These are phyloP conservation scores for Ernsta delagoae DNA, from an alignment of 2,888 invertebrate species.

Conservation along the genomic window DNA sequence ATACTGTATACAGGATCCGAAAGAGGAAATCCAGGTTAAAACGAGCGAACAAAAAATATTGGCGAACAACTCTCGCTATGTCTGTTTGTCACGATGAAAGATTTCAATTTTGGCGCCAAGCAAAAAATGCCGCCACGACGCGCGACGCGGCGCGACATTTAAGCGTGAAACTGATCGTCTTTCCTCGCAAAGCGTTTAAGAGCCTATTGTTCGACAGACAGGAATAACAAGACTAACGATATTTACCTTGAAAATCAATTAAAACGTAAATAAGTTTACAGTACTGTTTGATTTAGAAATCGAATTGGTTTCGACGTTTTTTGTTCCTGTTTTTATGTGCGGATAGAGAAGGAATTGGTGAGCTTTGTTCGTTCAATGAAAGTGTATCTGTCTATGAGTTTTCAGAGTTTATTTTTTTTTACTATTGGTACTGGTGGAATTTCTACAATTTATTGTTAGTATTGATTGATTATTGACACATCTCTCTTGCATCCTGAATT, in stretches of 20 bases:
- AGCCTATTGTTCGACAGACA: slow-evolving; percentile 12
- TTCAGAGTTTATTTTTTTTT: too few relatives aligned
- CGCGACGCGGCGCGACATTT: neutral
- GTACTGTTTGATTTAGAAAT: slow-evolving; percentile 41
- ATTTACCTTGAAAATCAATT: slow-evolving; percentile 37
- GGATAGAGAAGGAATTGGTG: too few relatives aligned
- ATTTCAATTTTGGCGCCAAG: slow-evolving; percentile 16
- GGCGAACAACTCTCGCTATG: slow-evolving; percentile 8
- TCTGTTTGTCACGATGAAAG: slow-evolving; percentile 15
- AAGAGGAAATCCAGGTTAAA: slow-evolving; percentile 32
- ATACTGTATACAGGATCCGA: slow-evolving; percentile 8
- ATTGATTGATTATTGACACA: too few relatives aligned
- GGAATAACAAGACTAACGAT: slow-evolving; percentile 26
- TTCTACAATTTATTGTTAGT: too few relatives aligned
- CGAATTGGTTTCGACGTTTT: slow-evolving; percentile 29
- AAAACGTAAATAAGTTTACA: slow-evolving; percentile 29
- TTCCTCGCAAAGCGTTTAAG: slow-evolving; percentile 6
- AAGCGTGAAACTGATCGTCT: slow-evolving; percentile 24
- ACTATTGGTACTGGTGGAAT: too few relatives aligned
- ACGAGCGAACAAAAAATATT: slow-evolving; percentile 13
- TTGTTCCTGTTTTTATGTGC: neutral
- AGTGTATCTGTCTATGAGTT: too few relatives aligned
- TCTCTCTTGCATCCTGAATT: too few relatives aligned
- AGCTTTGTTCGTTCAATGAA: too few relatives aligned
- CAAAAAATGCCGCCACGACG: slow-evolving; percentile 13